These are phyloP conservation scores for Micrasema minimum DNA, from an alignment of 1,140 invertebrate species.

Conservation along the genomic window DNA sequence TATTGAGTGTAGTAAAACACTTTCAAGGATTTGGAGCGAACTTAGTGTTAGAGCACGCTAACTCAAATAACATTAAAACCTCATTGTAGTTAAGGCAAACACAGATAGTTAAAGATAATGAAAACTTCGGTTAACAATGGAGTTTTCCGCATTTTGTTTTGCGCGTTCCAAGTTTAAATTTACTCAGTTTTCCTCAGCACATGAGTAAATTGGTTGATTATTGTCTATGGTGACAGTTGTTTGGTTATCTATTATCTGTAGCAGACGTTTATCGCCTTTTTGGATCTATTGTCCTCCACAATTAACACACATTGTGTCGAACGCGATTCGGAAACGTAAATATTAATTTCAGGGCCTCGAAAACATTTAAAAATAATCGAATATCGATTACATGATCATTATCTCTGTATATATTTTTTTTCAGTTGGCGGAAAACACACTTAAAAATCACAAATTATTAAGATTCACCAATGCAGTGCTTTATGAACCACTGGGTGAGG, in stretches of 20 bases:
- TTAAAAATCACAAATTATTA: too few relatives aligned
- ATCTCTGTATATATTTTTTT: too few relatives aligned
- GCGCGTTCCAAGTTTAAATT: slow-evolving; percentile 34
- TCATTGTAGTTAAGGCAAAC: background rate
- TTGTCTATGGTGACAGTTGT: slow-evolving; percentile 22
- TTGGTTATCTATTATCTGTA: slow-evolving; percentile 17
- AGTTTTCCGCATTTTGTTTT: slow-evolving; percentile 28
- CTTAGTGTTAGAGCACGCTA: background rate
- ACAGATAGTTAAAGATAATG: slow-evolving; percentile 6
- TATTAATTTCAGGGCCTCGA: slow-evolving; percentile 7
- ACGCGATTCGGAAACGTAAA: slow-evolving; percentile 28
- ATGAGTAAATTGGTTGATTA: slow-evolving; percentile 21
- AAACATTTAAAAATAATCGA: too few relatives aligned
- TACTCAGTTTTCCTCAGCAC: slow-evolving; percentile 29
- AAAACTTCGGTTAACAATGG: background rate
- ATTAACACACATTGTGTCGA: slow-evolving; percentile 23
- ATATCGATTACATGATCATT: too few relatives aligned
- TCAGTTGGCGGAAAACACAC: too few relatives aligned
- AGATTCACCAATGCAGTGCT: too few relatives aligned
- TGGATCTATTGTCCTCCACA: slow-evolving; percentile 15
- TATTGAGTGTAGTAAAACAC: background rate
- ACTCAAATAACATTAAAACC: background rate
- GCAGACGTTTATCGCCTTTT: slow-evolving; percentile 27
- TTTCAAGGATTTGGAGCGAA: too few relatives aligned
- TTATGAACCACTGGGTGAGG: too few relatives aligned